Evolutionary conservation across 1,140 invertebrate species (phyloP).

Genomic region (Lerema accius): DNA sequence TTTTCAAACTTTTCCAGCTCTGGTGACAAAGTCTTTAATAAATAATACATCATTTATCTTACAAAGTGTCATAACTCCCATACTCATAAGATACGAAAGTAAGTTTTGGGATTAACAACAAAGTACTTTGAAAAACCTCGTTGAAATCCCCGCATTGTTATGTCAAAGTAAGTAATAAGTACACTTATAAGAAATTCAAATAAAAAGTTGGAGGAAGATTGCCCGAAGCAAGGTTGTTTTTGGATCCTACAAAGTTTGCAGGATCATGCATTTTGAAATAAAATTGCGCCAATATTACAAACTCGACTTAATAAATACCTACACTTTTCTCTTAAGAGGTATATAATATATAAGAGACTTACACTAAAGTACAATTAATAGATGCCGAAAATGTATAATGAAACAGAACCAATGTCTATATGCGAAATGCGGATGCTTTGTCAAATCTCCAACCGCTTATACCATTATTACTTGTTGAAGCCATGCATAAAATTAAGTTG

Average conservation of each 20-base stretch:
- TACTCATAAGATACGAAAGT: background rate
- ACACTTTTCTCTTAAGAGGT: no score
- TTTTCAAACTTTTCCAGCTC: background rate
- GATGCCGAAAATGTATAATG: no score
- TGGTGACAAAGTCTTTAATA: background rate
- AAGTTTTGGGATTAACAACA: conserved; percentile 9
- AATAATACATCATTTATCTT: background rate
- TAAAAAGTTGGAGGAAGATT: conserved; percentile 7
- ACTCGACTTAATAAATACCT: no score
- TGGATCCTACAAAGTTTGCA: background rate
- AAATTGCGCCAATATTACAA: no score
- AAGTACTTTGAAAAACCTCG: background rate
- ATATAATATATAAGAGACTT: no score
- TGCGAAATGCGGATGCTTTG: no score
- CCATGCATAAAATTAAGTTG: background rate
- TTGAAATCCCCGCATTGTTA: background rate
- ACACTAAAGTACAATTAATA: no score
- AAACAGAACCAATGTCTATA: no score
- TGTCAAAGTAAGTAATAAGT: background rate
- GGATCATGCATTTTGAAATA: no score
- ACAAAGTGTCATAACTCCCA: background rate
- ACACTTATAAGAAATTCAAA: conserved; percentile 19
- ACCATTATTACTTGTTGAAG: background rate
- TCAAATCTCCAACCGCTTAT: no score
- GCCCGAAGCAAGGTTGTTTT: background rate